Percentiles rank a stretch among this genome's conserved stretches.
phyloP scores from a whole-genome alignment of 2,797 vertebrate species.

The Fratercula arctica region DNA sequence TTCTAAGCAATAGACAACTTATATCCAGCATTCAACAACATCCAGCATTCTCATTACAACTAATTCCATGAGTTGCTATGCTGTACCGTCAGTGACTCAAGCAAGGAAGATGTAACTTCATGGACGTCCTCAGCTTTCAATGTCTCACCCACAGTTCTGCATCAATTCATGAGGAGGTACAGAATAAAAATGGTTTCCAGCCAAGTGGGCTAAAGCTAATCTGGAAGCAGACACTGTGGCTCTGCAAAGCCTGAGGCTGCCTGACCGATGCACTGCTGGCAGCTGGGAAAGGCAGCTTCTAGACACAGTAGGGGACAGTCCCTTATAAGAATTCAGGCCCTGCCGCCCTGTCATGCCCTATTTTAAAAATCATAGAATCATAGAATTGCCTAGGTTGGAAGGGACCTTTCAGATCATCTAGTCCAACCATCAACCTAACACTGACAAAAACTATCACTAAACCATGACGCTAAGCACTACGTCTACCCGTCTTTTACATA shows the following conservation, averaged over 20 bases:
- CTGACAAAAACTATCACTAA: too few relatives aligned
- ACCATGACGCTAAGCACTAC: too few relatives aligned
- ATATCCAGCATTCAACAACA: neutral
- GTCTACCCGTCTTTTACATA: too few relatives aligned
- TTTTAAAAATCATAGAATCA: neutral
- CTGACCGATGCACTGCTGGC: neutral
- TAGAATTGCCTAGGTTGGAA: too few relatives aligned
- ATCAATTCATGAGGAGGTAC: neutral
- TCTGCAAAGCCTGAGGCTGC: neutral
- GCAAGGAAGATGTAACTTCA: neutral
- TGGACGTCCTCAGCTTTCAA: neutral
- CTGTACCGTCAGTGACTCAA: neutral
- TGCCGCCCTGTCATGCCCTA: neutral
- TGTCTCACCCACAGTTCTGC: neutral
- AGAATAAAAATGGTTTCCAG: neutral
- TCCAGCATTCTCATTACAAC: neutral
- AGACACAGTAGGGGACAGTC: neutral
- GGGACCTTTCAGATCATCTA: too few relatives aligned
- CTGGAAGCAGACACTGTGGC: neutral
- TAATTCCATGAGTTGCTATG: neutral
- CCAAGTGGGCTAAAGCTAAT: neutral
- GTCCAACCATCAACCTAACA: too few relatives aligned
- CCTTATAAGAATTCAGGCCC: neutral
- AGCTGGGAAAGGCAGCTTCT: neutral
- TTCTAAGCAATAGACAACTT: neutral